Evolutionary conservation across 2,888 invertebrate genomes (phyloP).

Genomic region (Linnaemya vulpina): DNA sequence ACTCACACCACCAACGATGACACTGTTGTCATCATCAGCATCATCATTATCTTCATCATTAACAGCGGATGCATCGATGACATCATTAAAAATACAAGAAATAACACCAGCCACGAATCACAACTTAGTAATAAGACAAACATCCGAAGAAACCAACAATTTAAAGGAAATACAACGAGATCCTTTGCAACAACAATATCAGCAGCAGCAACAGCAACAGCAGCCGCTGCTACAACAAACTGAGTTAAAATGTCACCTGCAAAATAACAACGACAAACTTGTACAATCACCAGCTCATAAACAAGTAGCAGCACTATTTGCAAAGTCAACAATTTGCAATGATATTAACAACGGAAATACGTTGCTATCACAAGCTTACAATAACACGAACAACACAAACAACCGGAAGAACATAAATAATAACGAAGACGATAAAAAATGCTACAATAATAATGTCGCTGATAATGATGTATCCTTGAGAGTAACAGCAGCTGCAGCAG

Average conservation of each 20-base stretch:
- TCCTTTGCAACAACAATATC: conserved; percentile 64
- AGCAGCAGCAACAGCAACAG: not conserved
- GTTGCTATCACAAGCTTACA: conserved; percentile 45
- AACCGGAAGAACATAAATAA: conserved; percentile 18
- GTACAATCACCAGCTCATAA: conserved; percentile 2
- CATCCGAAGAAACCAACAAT: conserved; percentile 54
- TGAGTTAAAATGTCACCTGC: conserved; percentile 57
- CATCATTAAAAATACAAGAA: conserved; percentile 42
- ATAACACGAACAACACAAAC: conserved; percentile 19
- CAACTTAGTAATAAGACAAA: conserved; percentile 66
- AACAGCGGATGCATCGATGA: conserved; percentile 18
- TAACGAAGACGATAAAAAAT: conserved; percentile 63
- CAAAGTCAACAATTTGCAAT: conserved; percentile 40
- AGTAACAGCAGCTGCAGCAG: conserved; percentile 26
- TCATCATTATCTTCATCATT: conserved; percentile 24
- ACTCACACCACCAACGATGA: conserved; percentile 37
- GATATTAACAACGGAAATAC: conserved; percentile 53
- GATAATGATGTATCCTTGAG: conserved; percentile 34
- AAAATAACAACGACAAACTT: conserved; percentile 58
- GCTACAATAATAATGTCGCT: conserved; percentile 36
- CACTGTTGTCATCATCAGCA: conserved; percentile 34
- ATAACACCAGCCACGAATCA: conserved; percentile 38
- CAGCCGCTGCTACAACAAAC: conserved; percentile 52
- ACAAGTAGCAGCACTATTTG: conserved; percentile 20
- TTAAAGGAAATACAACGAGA: conserved; percentile 79